Evolutionary conservation across 1,140 invertebrate genomes (phyloP).

Genomic region (Amphibalanus amphitrite): DNA sequence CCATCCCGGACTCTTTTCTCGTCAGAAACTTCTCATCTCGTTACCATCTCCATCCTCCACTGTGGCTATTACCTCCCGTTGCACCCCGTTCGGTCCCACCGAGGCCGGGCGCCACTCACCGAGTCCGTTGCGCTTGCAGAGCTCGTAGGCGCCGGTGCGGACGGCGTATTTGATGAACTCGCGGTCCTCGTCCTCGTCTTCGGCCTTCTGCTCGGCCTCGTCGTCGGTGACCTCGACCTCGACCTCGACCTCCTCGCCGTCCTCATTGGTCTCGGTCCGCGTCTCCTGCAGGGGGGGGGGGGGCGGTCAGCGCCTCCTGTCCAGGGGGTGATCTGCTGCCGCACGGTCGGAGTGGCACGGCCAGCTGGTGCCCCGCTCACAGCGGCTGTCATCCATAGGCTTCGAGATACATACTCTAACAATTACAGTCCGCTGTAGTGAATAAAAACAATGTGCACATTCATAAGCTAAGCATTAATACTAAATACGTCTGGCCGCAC

Average conservation of each 20-base stretch:
- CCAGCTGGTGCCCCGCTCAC: too few relatives aligned
- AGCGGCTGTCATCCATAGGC: too few relatives aligned
- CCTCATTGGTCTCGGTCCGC: neutral
- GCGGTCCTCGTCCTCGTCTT: conserved; percentile 32
- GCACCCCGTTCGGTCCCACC: conserved; percentile 30
- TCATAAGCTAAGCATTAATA: too few relatives aligned
- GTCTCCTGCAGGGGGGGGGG: too few relatives aligned
- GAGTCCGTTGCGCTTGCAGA: conserved; percentile 67
- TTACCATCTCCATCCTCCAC: conserved; percentile 60
- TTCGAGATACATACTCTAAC: too few relatives aligned
- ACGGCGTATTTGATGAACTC: conserved; percentile 33
- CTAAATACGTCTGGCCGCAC: too few relatives aligned
- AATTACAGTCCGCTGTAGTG: too few relatives aligned
- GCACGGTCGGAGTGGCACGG: too few relatives aligned
- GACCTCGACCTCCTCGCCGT: conserved; percentile 9
- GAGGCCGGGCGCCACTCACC: conserved; percentile 40
- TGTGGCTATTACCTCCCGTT: conserved; percentile 35
- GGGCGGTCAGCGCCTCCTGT: too few relatives aligned
- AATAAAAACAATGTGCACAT: too few relatives aligned
- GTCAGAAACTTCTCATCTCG: conserved; percentile 43
- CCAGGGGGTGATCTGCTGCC: too few relatives aligned
- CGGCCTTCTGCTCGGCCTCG: conserved; percentile 19
- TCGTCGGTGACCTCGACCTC: conserved; percentile 13
- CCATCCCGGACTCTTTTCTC: too few relatives aligned
- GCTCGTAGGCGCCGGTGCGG: conserved; percentile 34